A percentile compares a stretch with the other conserved stretches of the same genome.
Conservation (phyloP, 2,113 vertebrate species). For the Paramormyrops kingsleyae region DNA sequence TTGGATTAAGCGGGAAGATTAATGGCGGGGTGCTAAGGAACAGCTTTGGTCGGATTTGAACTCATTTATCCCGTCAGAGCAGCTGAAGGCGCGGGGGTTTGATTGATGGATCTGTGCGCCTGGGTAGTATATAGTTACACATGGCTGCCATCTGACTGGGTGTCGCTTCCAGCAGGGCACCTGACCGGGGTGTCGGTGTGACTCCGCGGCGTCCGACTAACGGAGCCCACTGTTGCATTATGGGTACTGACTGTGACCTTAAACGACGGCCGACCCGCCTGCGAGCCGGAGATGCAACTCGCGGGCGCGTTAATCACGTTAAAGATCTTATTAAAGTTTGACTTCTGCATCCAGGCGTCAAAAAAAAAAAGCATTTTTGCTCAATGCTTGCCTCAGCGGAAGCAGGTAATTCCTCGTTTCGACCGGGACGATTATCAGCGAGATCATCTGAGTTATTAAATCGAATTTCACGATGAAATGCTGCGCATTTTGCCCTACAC, state of each 20-base stretch:
- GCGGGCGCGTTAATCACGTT: background rate
- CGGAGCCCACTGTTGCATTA: background rate
- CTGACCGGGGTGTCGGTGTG: background rate
- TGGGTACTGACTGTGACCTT: background rate
- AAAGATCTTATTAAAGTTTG: background rate
- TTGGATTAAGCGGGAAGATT: constrained; percentile 9
- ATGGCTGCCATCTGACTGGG: constrained; percentile 6
- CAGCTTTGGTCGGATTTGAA: constrained; percentile 16
- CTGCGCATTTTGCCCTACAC: background rate
- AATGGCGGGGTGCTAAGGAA: background rate
- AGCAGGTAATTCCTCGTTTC: background rate
- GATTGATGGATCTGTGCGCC: background rate
- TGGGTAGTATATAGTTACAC: background rate
- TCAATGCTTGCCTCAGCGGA: background rate
- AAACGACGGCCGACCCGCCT: background rate
- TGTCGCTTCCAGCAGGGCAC: background rate
- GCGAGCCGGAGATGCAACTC: background rate
- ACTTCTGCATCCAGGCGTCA: background rate
- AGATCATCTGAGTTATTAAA: constrained; percentile 4
- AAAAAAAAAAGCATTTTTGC: background rate
- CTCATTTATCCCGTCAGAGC: constrained; percentile 7
- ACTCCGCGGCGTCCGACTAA: background rate
- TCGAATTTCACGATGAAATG: background rate
- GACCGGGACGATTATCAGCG: background rate
- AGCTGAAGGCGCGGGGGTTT: background rate